Percentiles rank a stretch among this genome's conserved stretches.
Conservation (phyloP, 2,888 invertebrate species). For the Cephus spinipes region DNA sequence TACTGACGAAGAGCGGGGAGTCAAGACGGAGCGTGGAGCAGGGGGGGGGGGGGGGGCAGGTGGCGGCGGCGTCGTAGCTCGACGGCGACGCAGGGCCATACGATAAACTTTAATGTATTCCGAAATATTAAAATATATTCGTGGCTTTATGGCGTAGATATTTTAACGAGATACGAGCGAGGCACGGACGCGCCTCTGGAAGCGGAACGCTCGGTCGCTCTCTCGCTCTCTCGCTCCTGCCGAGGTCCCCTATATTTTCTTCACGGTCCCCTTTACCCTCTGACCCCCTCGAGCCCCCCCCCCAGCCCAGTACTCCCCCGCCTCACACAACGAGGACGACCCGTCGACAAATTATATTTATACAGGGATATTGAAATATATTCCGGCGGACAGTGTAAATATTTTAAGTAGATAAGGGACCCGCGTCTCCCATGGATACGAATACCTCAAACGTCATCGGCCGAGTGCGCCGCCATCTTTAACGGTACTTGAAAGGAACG, state of each 20-base stretch:
- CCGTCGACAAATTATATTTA: constrained; percentile 56
- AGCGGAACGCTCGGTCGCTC: too few relatives aligned
- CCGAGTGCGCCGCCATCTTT: too few relatives aligned
- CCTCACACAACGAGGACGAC: constrained; percentile 19
- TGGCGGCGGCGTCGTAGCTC: too few relatives aligned
- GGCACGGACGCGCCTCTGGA: constrained; percentile 10
- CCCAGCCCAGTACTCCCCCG: neutral
- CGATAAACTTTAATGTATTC: constrained; percentile 67
- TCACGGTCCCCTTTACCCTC: constrained; percentile 13
- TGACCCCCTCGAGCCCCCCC: constrained; percentile 13
- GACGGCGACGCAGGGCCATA: constrained; percentile 23
- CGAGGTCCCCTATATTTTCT: neutral
- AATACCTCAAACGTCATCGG: too few relatives aligned
- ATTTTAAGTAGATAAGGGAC: constrained; percentile 41
- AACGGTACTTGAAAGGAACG: too few relatives aligned
- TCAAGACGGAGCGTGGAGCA: neutral
- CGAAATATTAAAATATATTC: constrained; percentile 67
- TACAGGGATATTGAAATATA: constrained; percentile 61
- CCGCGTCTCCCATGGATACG: constrained; percentile 22
- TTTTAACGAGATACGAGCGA: constrained; percentile 55
- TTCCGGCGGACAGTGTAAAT: constrained; percentile 44
- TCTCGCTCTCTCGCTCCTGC: neutral
- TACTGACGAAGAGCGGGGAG: constrained; percentile 9
- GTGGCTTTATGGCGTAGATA: constrained; percentile 60
- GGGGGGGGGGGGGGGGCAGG: constrained; percentile 34